Conservation (phyloP, 2,888 invertebrate species). For the Xylota sylvarum region DNA sequence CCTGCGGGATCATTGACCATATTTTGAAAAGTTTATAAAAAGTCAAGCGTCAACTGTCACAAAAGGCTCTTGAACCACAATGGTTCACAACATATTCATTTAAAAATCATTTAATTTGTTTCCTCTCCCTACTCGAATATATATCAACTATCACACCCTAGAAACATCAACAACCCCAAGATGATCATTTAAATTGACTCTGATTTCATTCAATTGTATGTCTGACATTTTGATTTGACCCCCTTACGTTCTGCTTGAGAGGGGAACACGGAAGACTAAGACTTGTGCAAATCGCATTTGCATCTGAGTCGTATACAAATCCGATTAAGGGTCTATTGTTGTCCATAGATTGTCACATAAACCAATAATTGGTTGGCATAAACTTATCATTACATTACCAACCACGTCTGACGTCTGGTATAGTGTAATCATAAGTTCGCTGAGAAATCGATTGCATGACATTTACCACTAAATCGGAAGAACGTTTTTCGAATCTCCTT, state of each 20-base stretch:
- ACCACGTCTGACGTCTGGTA: background rate
- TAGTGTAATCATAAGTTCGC: conserved; percentile 5
- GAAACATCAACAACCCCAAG: conserved; percentile 21
- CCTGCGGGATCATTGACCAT: background rate
- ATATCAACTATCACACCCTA: conserved; percentile 8
- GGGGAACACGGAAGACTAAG: conserved; percentile 17
- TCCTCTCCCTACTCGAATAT: conserved; percentile 1
- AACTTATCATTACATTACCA: conserved; percentile 1
- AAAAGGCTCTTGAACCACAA: background rate
- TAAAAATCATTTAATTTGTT: background rate
- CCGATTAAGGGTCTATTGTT: conserved; percentile 32
- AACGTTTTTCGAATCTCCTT: conserved; percentile 1
- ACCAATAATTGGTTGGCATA: conserved; percentile 21
- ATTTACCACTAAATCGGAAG: conserved; percentile 1
- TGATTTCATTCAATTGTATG: conserved; percentile 59
- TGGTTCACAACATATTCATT: background rate
- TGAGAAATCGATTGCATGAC: conserved; percentile 6
- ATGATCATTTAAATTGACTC: conserved; percentile 39
- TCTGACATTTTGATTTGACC: conserved; percentile 58
- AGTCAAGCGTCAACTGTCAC: conserved; percentile 2
- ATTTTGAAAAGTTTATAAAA: background rate
- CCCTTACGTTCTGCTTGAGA: background rate
- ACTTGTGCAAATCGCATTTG: conserved; percentile 29
- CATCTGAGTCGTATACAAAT: conserved; percentile 10
- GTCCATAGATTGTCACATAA: conserved; percentile 19